Conservation (phyloP, 2,113 vertebrate genomes). For the Pterocles orientalis region DNA sequence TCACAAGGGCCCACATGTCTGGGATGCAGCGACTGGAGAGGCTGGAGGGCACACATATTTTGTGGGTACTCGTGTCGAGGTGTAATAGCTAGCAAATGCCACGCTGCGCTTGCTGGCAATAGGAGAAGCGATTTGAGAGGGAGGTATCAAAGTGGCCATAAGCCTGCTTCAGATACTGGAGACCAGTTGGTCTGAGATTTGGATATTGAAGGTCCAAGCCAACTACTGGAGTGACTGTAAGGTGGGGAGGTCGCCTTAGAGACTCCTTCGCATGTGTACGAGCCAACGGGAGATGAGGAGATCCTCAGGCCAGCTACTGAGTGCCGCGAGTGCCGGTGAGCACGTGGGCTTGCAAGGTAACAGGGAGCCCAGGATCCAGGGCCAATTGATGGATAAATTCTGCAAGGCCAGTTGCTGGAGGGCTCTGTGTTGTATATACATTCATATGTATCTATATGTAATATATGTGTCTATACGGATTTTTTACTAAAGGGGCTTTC, state of each 20-base stretch:
- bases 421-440: neutral
- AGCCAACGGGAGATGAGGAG: neutral
- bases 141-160: neutral
- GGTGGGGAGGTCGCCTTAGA: neutral
- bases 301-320: neutral
- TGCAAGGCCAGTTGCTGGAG: neutral
- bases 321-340: neutral
- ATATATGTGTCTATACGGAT: neutral
- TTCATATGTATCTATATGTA: neutral
- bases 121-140: neutral
- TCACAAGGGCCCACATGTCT: too few species aligned
- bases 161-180: neutral
- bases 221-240: neutral
- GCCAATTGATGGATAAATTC: neutral
- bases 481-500: neutral
- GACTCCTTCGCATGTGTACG: neutral
- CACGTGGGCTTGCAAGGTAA: neutral
- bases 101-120: neutral
- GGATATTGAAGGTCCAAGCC: neutral
- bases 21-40: neutral
- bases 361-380: too few species aligned
- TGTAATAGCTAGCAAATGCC: neutral
- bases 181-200: too few species aligned
- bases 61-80: too few species aligned
- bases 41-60: neutral